phyloP scores from a whole-genome alignment of 2,888 invertebrate genomes.

The Brenthis hecate region DNA sequence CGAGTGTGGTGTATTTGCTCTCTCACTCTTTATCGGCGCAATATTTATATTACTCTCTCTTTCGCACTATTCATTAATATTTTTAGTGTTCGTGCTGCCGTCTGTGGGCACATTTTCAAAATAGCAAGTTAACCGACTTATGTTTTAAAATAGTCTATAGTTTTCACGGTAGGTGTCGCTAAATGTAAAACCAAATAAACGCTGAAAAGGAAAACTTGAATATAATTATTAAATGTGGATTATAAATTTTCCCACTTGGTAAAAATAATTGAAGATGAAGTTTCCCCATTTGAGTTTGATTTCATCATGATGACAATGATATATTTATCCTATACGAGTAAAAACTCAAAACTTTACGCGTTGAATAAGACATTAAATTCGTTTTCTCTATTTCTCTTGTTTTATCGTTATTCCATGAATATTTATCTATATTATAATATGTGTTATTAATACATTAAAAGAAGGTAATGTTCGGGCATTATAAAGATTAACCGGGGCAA shows the following conservation, averaged over 20 bases:
- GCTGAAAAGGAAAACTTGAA: neutral
- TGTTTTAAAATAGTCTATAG: constrained; percentile 16
- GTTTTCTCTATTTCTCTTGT: too few relatives aligned
- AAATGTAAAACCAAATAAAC: neutral
- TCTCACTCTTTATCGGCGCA: constrained; percentile 47
- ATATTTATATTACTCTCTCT: constrained; percentile 47
- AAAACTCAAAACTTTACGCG: too few relatives aligned
- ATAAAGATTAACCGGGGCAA: too few relatives aligned
- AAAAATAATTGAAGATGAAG: too few relatives aligned
- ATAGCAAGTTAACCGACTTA: neutral
- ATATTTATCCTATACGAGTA: too few relatives aligned
- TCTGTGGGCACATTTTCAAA: constrained; percentile 47
- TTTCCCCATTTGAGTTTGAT: too few relatives aligned
- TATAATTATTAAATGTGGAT: neutral
- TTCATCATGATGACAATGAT: too few relatives aligned
- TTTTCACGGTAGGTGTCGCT: constrained; percentile 27
- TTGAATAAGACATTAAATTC: too few relatives aligned
- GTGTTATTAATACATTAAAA: too few relatives aligned
- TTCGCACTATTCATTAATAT: constrained; percentile 58
- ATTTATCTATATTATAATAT: too few relatives aligned
- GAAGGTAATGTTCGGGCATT: too few relatives aligned
- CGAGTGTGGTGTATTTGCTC: constrained; percentile 44
- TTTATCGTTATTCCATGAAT: too few relatives aligned
- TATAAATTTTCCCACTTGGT: neutral
- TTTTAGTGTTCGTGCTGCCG: constrained; percentile 49